These are phyloP conservation scores for Watsonalla cultraria DNA, from an alignment of 2,888 invertebrate genomes.

Conservation along the genomic window DNA sequence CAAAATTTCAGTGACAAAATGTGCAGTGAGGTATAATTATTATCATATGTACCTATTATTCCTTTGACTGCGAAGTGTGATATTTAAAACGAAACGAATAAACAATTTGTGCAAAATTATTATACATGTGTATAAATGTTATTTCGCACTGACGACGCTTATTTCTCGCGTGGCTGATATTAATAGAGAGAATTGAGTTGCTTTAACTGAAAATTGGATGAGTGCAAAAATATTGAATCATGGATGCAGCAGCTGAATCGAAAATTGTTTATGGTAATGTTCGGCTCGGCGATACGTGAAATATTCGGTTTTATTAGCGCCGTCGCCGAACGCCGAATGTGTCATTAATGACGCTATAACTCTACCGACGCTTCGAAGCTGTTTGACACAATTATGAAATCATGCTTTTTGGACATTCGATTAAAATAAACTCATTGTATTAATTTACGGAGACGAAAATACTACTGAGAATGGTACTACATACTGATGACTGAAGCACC, in stretches of 20 bases:
- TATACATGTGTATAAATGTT: background rate
- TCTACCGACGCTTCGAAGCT: conserved; percentile 8
- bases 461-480: too few relatives aligned
- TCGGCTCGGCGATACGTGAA: conserved; percentile 43
- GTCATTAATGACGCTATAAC: conserved; percentile 30
- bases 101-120: too few relatives aligned
- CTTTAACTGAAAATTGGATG: conserved; percentile 17
- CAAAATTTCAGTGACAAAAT: too few relatives aligned
- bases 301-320: conserved; percentile 55
- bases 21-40: too few relatives aligned
- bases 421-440: background rate
- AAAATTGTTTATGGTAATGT: conserved; percentile 66
- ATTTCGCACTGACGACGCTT: background rate
- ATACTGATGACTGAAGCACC: too few relatives aligned
- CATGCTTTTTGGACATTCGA: background rate
- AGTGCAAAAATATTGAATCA: conserved; percentile 51
- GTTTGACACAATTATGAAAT: background rate
- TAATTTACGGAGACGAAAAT: too few relatives aligned
- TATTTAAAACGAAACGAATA: too few relatives aligned
- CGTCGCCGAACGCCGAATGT: conserved; percentile 23
- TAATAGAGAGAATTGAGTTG: conserved; percentile 14
- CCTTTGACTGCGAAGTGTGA: too few relatives aligned
- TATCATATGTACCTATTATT: too few relatives aligned
- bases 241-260: conserved; percentile 48
- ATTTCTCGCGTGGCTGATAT: conserved; percentile 4